Evolutionary conservation across 37 sponge, comb jelly and placozoan species (phyloP), one percentile per base, ranked within the genome.

Genomic region (Bolinopsis microptera): DNA sequence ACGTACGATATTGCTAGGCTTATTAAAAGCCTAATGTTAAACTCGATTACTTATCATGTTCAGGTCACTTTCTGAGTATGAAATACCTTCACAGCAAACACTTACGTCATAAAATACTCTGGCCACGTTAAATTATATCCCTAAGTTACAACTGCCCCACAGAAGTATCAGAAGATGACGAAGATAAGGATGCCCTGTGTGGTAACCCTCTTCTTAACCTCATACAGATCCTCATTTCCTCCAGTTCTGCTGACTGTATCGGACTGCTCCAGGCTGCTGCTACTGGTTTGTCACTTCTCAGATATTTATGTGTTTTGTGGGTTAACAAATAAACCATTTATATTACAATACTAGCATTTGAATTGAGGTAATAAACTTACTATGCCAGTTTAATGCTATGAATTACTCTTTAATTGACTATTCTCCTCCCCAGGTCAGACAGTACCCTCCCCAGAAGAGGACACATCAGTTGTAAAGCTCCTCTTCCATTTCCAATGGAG

Each of bases 181-280:
- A 80, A 35, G 82, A 80, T 22, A 80, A 80, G 23, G 82, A 80
- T 22, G 38, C 35, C 23, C 38, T 80, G 82, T 80, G 82, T 35
- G 82, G 82, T 27, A 80, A 80, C 82, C 82, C 82, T 13, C 38
- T 80, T 9, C 38, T 80, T 16, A 80, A 80, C 82, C 82, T 80
- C 37, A 33, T 80, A 35, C 82, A 80, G 37, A 80, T 33, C 8
- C 82, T 80, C 9, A 80, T 80, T 32, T 80, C 82, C 8, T 36
- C 37, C 37, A 80, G 38, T 30, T 80, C 82, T 21, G 38, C 82
- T 23, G 82, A 80, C 38, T 80, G 82, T 35, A 80, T 80, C 5
- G 38, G 38, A 36, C 38, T 35, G 5, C 75, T 72, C 18, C 75
- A 72, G 5, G 2, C 31, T 30, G 75, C 75, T 72, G 27, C 75